Conservation (phyloP, 2,888 invertebrate genomes). For the Sarcophaga carnaria region DNA sequence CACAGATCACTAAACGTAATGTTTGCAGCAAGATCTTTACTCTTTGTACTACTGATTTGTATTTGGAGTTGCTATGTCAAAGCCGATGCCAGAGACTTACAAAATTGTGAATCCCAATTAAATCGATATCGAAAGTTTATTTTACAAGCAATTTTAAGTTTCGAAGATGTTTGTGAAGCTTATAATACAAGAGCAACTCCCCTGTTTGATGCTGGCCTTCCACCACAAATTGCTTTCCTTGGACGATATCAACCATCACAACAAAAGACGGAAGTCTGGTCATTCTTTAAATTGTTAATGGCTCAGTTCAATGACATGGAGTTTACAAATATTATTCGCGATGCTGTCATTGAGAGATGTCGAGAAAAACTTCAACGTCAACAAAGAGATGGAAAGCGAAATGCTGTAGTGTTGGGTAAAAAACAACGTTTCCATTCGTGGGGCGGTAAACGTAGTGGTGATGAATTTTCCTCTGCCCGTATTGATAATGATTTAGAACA, state of each 20-base stretch:
- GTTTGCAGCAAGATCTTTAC: conserved; percentile 32
- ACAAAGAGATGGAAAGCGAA: conserved; percentile 79
- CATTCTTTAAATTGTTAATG: conserved; percentile 79
- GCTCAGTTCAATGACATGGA: conserved; percentile 79
- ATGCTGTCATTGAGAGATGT: conserved; percentile 79
- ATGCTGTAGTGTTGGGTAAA: conserved; percentile 79
- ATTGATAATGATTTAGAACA: conserved; percentile 44
- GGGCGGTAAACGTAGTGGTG: conserved; percentile 79
- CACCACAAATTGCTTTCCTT: conserved; percentile 67
- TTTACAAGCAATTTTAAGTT: conserved; percentile 78
- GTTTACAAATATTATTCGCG: conserved; percentile 77
- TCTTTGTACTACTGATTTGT: conserved; percentile 48
- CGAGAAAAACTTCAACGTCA: conserved; percentile 74
- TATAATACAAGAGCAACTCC: conserved; percentile 73
- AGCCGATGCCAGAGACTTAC: conserved; percentile 69
- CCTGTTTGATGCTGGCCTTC: conserved; percentile 4
- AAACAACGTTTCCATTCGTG: conserved; percentile 82
- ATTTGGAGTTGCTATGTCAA: conserved; percentile 43
- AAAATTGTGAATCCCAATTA: conserved; percentile 78
- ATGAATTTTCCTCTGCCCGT: neutral
- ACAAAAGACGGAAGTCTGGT: conserved; percentile 78
- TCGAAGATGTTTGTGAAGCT: conserved; percentile 80
- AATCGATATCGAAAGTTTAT: conserved; percentile 79
- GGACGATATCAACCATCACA: conserved; percentile 76
- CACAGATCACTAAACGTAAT: conserved; percentile 42